Evolutionary conservation across 2,888 invertebrate genomes (phyloP).

Genomic region (Mesorhabditis spiculigera): DNA sequence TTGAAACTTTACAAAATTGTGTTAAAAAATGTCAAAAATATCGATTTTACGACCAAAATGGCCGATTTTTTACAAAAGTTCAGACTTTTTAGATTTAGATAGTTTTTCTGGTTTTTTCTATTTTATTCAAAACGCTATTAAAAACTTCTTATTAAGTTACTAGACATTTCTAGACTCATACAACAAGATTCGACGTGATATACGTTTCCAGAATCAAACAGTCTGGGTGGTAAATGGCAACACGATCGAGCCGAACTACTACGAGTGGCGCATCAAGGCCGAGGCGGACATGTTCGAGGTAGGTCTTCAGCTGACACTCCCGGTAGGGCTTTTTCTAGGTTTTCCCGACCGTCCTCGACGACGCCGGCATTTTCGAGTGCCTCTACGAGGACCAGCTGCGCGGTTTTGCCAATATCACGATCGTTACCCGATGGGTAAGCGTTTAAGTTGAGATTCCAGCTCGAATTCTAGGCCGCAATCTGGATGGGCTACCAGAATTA

Average conservation of each 20-base stretch:
- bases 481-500: background rate
- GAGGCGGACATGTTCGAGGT: background rate
- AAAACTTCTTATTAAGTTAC: too few species aligned
- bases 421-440: background rate
- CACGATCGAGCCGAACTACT: background rate
- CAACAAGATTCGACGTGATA: too few species aligned
- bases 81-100: too few species aligned
- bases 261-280: background rate
- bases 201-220: background rate
- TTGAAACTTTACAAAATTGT: too few species aligned
- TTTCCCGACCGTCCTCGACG: constrained; percentile 2
- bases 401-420: background rate
- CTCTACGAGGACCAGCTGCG: background rate
- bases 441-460: background rate
- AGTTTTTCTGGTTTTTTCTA: too few species aligned
- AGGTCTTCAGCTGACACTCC: too few species aligned
- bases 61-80: too few species aligned
- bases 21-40: too few species aligned
- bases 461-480: background rate
- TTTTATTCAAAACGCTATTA: too few species aligned
- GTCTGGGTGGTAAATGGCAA: background rate
- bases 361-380: background rate
- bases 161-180: too few species aligned
- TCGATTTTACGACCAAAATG: too few species aligned
- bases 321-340: background rate